Evolutionary conservation across 2,888 invertebrate species (phyloP).

Genomic region (Protonemura montana): DNA sequence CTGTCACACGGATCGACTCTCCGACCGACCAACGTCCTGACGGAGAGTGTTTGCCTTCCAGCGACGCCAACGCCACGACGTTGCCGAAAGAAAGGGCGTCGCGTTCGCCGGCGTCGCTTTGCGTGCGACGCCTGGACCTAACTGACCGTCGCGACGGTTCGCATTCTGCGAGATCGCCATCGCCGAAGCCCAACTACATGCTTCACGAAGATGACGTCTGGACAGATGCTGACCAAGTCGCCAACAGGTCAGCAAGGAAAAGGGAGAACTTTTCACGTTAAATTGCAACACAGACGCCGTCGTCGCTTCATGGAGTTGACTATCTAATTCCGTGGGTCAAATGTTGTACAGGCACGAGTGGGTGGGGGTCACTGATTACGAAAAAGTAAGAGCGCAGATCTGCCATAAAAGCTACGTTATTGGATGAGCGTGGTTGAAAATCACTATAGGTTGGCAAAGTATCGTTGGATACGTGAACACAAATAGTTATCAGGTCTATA

Average conservation of each 20-base stretch:
- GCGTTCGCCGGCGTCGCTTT: not conserved
- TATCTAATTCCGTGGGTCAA: no score
- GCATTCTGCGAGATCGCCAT: not conserved
- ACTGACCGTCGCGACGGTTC: not conserved
- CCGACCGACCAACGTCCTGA: not conserved
- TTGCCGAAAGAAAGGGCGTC: not conserved
- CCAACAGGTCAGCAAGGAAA: not conserved
- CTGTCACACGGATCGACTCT: no score
- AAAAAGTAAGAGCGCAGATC: no score
- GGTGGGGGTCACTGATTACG: no score
- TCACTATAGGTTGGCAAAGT: no score
- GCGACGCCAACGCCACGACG: not conserved
- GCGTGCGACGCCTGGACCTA: slow-evolving; percentile 9
- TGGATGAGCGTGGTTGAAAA: no score
- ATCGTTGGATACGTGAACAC: no score
- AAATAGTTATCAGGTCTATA: no score
- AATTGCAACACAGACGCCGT: not conserved
- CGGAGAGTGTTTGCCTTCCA: not conserved
- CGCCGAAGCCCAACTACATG: not conserved
- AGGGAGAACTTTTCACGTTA: not conserved
- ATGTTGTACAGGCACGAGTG: no score
- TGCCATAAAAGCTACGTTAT: no score
- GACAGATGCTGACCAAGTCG: not conserved
- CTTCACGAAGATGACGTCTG: not conserved
- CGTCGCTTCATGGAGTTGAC: no score